These are phyloP conservation scores for Andricus curvator DNA, from an alignment of 2,888 invertebrate species.

Conservation along the genomic window DNA sequence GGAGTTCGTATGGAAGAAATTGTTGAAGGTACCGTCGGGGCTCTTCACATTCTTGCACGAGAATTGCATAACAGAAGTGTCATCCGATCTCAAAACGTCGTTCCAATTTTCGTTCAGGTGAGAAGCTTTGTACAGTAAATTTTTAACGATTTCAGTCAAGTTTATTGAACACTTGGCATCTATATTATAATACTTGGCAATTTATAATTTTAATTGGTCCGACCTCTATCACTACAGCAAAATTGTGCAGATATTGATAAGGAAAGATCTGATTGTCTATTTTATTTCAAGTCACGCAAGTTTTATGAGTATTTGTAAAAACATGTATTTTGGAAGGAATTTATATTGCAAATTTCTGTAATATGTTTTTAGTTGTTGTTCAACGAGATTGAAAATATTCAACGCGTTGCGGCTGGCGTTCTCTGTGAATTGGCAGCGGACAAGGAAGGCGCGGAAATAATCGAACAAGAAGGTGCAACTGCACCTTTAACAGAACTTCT, in stretches of 20 bases:
- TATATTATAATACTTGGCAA: too few species aligned
- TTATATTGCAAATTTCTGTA: neutral
- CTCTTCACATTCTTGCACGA: slow-evolving; percentile 96
- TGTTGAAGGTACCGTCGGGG: slow-evolving; percentile 98
- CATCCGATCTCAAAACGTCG: slow-evolving; percentile 94
- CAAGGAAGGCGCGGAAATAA: slow-evolving; percentile 98
- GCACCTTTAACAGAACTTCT: slow-evolving; percentile 96
- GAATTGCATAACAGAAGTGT: slow-evolving; percentile 96
- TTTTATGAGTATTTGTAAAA: too few species aligned
- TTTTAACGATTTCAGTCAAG: neutral
- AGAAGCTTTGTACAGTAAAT: slow-evolving; percentile 53
- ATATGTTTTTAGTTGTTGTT: slow-evolving; percentile 85
- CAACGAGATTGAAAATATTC: slow-evolving; percentile 98
- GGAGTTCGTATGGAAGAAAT: slow-evolving; percentile 99
- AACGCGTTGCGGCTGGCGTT: slow-evolving; percentile 98
- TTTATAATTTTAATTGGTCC: too few species aligned
- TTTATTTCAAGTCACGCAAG: too few species aligned
- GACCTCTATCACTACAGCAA: too few species aligned
- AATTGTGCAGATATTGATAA: too few species aligned
- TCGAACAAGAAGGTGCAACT: slow-evolving; percentile 97
- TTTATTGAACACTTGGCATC: too few species aligned
- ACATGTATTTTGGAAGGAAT: neutral
- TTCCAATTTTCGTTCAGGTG: slow-evolving; percentile 95
- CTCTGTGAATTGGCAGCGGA: slow-evolving; percentile 97
- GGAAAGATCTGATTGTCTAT: too few species aligned